These are phyloP conservation scores for Peromyscus polionotus DNA, from an alignment of 2,113 vertebrate species.

Conservation along the genomic window DNA sequence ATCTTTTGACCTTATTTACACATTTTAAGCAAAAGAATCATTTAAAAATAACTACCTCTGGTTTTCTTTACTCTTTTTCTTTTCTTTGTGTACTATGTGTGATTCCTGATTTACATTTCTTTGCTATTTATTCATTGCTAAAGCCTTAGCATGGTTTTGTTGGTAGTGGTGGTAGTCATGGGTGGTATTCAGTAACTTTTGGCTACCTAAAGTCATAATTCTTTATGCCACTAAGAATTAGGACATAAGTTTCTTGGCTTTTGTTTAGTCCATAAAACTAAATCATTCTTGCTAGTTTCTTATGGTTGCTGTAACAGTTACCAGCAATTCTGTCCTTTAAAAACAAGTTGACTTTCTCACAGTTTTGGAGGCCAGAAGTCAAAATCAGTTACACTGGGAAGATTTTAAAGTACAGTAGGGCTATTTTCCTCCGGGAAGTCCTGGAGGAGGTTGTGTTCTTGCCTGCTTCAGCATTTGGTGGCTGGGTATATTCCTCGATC, in stretches of 20 bases:
- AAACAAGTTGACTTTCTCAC: background rate
- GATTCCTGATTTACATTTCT: background rate
- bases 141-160: background rate
- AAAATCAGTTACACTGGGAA: background rate
- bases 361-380: background rate
- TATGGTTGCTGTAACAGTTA: background rate
- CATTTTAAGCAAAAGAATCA: slow-evolving; percentile 51
- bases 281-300: slow-evolving; percentile 39
- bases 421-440: background rate
- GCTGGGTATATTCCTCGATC: background rate
- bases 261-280: background rate
- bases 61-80: slow-evolving; percentile 31
- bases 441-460: background rate
- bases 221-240: slow-evolving; percentile 5
- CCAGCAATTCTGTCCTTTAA: background rate
- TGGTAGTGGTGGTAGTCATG: background rate
- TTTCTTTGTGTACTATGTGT: background rate
- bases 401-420: background rate
- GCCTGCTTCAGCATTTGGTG: background rate
- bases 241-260: background rate
- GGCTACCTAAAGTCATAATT: background rate
- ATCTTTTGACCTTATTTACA: background rate
- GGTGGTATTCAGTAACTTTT: slow-evolving; percentile 15
- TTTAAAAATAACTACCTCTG: slow-evolving; percentile 27
- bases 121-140: background rate